A percentile compares a stretch with the other conserved stretches of the same genome.
Conservation (phyloP, 1,140 invertebrate species). For the Zaprionus ornatus region DNA sequence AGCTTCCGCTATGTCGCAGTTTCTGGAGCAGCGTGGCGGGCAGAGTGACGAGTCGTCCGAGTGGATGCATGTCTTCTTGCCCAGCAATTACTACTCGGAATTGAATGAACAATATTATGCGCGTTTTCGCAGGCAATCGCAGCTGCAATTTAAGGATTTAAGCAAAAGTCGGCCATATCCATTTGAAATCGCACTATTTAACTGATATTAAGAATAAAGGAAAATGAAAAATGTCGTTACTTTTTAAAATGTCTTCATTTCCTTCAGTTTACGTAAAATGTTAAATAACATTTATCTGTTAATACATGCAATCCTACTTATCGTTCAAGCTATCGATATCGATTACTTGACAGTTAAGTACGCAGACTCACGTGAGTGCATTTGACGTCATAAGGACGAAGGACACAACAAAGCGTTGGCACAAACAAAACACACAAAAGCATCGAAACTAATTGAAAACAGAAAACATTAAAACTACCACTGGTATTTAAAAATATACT, state of each 20-base stretch:
- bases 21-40: constrained; percentile 41
- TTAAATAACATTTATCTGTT: neutral
- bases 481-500: neutral
- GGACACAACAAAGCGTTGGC: constrained; percentile 44
- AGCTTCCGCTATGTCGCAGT: constrained; percentile 47
- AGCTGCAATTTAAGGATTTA: constrained; percentile 6
- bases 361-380: constrained; percentile 50
- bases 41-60: constrained; percentile 17
- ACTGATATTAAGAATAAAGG: constrained; percentile 16
- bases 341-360: neutral
- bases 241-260: neutral
- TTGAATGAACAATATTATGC: constrained; percentile 69
- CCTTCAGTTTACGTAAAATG: neutral
- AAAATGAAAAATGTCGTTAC: neutral
- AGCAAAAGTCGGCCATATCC: constrained; percentile 9
- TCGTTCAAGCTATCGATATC: constrained; percentile 41
- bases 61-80: constrained; percentile 51
- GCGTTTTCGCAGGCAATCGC: constrained; percentile 42
- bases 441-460: neutral
- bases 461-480: constrained; percentile 17
- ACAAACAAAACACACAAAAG: constrained; percentile 24
- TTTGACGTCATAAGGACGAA: constrained; percentile 74
- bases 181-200: constrained; percentile 60
- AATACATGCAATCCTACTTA: neutral
- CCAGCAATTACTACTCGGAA: constrained; percentile 63